Conservation (phyloP, 53 echinoderm and acorn worm genomes). For the Mesocentrotus franciscanus region DNA sequence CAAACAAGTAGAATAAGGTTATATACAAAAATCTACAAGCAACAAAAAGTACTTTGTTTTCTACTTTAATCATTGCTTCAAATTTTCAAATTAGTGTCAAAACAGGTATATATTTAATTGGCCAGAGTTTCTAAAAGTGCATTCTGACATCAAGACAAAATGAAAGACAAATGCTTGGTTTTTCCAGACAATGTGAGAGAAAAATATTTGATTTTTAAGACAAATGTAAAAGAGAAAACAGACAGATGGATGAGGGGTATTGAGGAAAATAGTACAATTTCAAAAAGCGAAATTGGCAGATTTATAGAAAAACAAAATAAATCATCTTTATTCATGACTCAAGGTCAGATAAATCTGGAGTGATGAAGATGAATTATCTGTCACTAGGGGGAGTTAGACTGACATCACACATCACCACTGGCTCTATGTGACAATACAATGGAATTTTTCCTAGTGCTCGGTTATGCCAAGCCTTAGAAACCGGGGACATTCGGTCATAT, state of each 20-base stretch:
- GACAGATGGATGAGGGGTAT: slow-evolving; percentile 8
- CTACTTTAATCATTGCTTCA: not conserved
- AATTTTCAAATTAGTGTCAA: not conserved
- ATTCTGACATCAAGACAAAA: not conserved
- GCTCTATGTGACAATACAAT: slow-evolving; percentile 38
- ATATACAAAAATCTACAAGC: too few species aligned
- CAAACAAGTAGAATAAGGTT: too few species aligned
- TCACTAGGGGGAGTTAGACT: not conserved
- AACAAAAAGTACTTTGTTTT: not conserved
- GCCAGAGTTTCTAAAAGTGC: not conserved
- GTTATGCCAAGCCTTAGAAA: not conserved
- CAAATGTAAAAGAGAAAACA: not conserved
- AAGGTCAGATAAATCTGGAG: not conserved
- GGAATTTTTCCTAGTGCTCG: not conserved
- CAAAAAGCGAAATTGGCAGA: not conserved
- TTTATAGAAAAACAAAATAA: slow-evolving; percentile 26
- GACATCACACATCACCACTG: slow-evolving; percentile 13
- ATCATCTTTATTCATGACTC: slow-evolving; percentile 24
- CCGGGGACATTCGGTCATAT: slow-evolving; percentile 44
- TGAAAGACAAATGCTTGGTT: not conserved
- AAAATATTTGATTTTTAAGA: not conserved
- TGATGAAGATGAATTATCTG: slow-evolving; percentile 40
- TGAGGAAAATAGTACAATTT: not conserved
- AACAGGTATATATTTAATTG: not conserved
- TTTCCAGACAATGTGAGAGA: not conserved